These are phyloP conservation scores for Cydia pomonella DNA, from an alignment of 1,140 invertebrate genomes.

Conservation along the genomic window DNA sequence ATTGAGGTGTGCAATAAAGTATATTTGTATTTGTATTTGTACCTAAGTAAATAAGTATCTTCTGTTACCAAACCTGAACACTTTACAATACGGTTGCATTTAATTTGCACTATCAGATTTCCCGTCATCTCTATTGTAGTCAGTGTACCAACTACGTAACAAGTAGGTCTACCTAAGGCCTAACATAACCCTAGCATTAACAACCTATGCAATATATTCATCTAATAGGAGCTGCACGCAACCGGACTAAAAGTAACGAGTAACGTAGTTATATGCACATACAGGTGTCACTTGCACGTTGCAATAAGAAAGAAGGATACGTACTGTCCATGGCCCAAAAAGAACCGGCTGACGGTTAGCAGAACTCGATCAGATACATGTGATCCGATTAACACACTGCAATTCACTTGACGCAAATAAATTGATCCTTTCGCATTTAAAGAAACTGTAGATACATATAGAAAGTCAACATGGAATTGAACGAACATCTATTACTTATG, in stretches of 20 bases:
- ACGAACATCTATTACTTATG: too few species aligned
- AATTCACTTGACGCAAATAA: neutral
- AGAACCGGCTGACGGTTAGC: constrained; percentile 55
- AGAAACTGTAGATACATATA: too few species aligned
- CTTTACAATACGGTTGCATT: neutral
- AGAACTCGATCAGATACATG: constrained; percentile 47
- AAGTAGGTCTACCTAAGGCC: neutral
- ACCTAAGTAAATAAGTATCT: neutral
- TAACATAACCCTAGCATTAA: constrained; percentile 10
- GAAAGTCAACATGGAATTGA: too few species aligned
- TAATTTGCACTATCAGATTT: neutral
- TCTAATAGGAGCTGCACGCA: constrained; percentile 18
- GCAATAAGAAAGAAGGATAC: constrained; percentile 44
- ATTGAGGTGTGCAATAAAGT: too few species aligned
- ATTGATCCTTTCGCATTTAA: neutral
- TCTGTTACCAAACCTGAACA: neutral
- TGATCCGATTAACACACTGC: constrained; percentile 44
- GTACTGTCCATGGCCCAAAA: constrained; percentile 63
- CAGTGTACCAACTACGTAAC: constrained; percentile 8
- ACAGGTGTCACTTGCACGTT: constrained; percentile 33
- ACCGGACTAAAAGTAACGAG: neutral
- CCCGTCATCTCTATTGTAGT: neutral
- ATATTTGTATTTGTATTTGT: too few species aligned
- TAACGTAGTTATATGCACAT: neutral
- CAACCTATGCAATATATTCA: constrained; percentile 32